These are phyloP conservation scores for Helostoma temminkii DNA, from an alignment of 2,797 vertebrate species.

Conservation along the genomic window DNA sequence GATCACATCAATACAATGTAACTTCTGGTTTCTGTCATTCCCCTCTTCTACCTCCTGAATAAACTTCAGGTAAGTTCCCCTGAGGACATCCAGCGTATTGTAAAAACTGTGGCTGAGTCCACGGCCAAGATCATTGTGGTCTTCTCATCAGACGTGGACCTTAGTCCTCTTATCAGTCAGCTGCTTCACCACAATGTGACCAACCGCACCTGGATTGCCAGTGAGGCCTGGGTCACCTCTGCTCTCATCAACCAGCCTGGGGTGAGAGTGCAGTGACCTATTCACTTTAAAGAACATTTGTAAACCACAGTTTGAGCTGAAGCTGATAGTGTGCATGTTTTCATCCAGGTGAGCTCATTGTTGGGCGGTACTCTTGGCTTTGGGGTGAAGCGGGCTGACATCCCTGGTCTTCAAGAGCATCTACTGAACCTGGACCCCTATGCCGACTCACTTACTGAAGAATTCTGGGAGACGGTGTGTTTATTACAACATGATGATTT, in stretches of 20 bases:
- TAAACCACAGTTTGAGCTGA: neutral
- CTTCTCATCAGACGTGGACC: conserved; percentile 90
- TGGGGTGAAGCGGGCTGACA: conserved; percentile 82
- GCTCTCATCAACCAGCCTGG: conserved; percentile 84
- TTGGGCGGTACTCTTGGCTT: conserved; percentile 88
- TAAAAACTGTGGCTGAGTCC: conserved; percentile 76
- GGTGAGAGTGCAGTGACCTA: conserved; percentile 62
- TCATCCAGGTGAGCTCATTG: conserved; percentile 70
- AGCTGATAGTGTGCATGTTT: conserved; percentile 3
- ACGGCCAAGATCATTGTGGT: conserved; percentile 89
- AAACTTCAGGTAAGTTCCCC: conserved; percentile 72
- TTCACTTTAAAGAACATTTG: neutral
- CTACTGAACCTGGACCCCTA: conserved; percentile 85
- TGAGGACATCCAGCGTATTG: conserved; percentile 81
- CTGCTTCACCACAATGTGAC: conserved; percentile 85
- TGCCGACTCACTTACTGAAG: conserved; percentile 82
- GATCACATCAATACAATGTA: neutral
- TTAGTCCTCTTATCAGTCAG: conserved; percentile 85
- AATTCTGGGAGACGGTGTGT: conserved; percentile 88
- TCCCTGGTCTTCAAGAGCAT: conserved; percentile 82
- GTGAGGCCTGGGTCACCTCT: conserved; percentile 90
- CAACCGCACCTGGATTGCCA: conserved; percentile 89
- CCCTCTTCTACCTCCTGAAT: neutral
- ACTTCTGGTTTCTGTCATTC: neutral
- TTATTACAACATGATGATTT: neutral